phyloP scores from a whole-genome alignment of 2,113 vertebrate species.

The Archocentrus centrarchus region DNA sequence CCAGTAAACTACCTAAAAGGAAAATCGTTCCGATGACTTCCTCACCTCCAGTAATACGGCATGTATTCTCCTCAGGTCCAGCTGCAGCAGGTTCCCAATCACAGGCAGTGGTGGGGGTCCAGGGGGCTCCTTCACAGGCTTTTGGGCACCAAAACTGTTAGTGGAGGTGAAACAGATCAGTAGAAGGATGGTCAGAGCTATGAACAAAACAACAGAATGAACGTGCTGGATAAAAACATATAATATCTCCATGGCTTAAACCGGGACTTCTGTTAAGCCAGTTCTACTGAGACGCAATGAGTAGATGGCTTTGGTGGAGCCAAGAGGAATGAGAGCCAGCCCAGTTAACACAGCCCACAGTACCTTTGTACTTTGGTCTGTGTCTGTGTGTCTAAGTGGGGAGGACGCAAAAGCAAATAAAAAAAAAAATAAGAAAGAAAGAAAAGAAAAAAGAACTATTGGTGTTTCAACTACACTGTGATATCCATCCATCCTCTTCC shows the following conservation, averaged over 20 bases:
- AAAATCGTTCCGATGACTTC: background rate
- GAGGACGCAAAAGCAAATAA: background rate
- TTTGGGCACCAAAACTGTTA: background rate
- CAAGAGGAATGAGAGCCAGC: background rate
- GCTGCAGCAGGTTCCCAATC: constrained; percentile 60
- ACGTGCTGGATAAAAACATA: background rate
- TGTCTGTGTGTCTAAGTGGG: background rate
- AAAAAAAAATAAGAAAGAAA: no score
- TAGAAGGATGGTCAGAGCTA: constrained; percentile 23
- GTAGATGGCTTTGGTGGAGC: background rate
- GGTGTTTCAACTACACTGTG: no score
- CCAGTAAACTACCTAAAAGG: background rate
- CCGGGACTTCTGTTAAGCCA: background rate
- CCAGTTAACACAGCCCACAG: no score
- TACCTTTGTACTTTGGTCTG: background rate
- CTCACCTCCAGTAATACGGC: constrained; percentile 30
- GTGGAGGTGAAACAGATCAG: background rate
- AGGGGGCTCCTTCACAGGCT: constrained; percentile 16
- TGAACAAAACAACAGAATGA: background rate
- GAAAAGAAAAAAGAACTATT: no score
- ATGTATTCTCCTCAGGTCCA: constrained; percentile 32
- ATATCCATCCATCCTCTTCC: no score
- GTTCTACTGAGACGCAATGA: background rate
- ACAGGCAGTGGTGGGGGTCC: constrained; percentile 55
- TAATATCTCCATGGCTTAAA: constrained; percentile 12